Percentiles rank a stretch among this genome's conserved stretches.
Evolutionary conservation across 2,888 invertebrate genomes (phyloP).

Genomic region (Sinodicranocentrus sp.): DNA sequence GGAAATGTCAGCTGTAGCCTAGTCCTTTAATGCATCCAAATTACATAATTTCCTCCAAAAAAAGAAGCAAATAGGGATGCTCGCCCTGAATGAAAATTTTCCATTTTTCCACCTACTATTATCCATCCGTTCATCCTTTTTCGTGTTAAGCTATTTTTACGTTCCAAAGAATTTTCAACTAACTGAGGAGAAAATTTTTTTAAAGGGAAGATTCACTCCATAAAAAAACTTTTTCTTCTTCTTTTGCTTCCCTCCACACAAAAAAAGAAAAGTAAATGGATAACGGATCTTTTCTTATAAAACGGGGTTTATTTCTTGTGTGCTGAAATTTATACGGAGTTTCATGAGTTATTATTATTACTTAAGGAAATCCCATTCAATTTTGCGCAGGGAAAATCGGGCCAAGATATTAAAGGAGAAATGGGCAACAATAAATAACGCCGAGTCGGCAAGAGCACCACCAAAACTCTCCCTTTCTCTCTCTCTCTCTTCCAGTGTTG

Average conservation of each 20-base stretch:
- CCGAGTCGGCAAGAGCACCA: constrained; percentile 65
- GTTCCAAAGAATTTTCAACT: too few species aligned
- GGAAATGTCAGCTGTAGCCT: constrained; percentile 57
- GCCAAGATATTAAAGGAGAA: constrained; percentile 70
- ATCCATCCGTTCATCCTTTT: constrained; percentile 56
- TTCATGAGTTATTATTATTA: constrained; percentile 70
- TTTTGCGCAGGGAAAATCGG: constrained; percentile 68
- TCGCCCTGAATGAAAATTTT: not conserved
- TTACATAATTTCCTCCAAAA: constrained; percentile 56
- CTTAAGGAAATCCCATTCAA: constrained; percentile 70
- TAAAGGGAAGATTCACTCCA: constrained; percentile 35
- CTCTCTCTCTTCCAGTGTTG: not conserved
- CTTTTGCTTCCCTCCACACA: too few species aligned
- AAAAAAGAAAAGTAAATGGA: too few species aligned
- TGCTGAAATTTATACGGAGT: constrained; percentile 66
- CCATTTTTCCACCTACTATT: not conserved
- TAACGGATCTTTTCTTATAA: too few species aligned
- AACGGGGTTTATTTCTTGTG: constrained; percentile 53
- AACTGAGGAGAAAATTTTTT: too few species aligned
- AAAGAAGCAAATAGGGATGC: constrained; percentile 24
- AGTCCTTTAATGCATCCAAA: constrained; percentile 60
- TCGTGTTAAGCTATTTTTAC: constrained; percentile 58
- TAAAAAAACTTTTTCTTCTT: constrained; percentile 47
- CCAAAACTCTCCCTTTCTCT: constrained; percentile 30
- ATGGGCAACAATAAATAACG: constrained; percentile 70